Base-by-base conservation (phyloP, 2,113 vertebrate genomes). In the Plecotus auritus region DNA sequence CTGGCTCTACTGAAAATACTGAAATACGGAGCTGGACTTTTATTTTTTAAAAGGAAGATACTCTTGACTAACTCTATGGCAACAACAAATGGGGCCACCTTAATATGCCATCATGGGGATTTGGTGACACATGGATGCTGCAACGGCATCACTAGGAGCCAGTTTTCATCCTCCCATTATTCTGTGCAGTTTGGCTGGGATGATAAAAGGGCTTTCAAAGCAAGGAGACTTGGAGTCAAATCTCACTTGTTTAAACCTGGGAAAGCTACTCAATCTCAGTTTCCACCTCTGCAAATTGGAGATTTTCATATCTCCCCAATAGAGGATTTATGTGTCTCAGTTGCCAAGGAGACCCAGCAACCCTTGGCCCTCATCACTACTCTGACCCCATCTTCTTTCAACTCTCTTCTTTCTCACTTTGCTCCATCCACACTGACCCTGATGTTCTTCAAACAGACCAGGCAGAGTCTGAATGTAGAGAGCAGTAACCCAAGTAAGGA, bases 261-360 rank as follows among this genome's bases (percentile, higher is more conserved):
- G 42, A 35, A 88, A 61, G 20, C 49, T 84, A 66, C 45, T 83
- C 74, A 66, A 28, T 51, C 47, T 76, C 83, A 81, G 37, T 85
- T 76, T 59, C 14, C 47, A 54, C 20, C 45, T 76, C 74, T 49
- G 35, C 85, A 45, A 88, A 17, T 13, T 49, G 69, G 76, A 47
- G 37, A 6, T 83, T 84, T 91, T 61, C 22, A 9, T n/a, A 32
- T 51, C 32, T 88, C 14, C 28, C 30, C 22, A 30, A 1, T 0
- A 42, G 51, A 67, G 8, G 45, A 40, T 10, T 6, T 51, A 16
- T 23, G 16, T 64, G 35, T 91, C 30, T 67, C 8, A 26, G 23
- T 66, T 87, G 64, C 10, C 17, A 23, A 2, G 20, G 51, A 74
- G 74, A 42, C 12, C 35, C 20, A 59, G 17, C 7, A 12, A 56